A percentile compares a stretch with the other conserved stretches of the same genome.
Conservation (phyloP, 2,797 vertebrate species). For the Bufotes viridis region DNA sequence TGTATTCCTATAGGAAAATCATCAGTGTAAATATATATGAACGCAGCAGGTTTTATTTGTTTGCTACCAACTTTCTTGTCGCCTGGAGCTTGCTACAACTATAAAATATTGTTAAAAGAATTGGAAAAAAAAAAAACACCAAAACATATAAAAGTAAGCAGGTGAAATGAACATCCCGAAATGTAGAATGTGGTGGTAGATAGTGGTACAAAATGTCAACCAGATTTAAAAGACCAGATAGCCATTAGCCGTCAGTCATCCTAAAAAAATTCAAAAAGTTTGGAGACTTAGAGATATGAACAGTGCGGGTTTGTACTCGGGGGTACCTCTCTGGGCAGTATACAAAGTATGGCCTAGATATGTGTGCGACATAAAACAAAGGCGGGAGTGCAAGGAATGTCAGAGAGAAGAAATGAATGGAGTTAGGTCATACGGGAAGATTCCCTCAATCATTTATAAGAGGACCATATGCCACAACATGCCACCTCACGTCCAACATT, state of each 20-base stretch:
- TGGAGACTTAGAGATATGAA: background rate
- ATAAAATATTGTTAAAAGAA: background rate
- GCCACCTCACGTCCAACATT: constrained; percentile 6
- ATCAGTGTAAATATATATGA: background rate
- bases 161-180: background rate
- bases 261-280: background rate
- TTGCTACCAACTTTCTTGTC: background rate
- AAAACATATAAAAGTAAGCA: background rate
- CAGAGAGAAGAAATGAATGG: background rate
- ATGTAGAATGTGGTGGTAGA: background rate
- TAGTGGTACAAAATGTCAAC: background rate
- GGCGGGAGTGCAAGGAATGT: background rate
- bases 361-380: background rate
- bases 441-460: background rate
- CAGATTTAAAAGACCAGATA: background rate
- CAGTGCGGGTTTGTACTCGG: too few species aligned
- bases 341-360: background rate
- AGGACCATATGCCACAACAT: background rate
- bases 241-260: background rate
- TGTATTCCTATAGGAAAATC: background rate
- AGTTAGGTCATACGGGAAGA: background rate
- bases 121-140: background rate
- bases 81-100: background rate
- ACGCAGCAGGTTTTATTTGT: background rate
- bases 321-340: background rate